These are phyloP conservation scores for Meloidogyne chitwoodi DNA, from an alignment of 1,140 invertebrate species.

Conservation along the genomic window DNA sequence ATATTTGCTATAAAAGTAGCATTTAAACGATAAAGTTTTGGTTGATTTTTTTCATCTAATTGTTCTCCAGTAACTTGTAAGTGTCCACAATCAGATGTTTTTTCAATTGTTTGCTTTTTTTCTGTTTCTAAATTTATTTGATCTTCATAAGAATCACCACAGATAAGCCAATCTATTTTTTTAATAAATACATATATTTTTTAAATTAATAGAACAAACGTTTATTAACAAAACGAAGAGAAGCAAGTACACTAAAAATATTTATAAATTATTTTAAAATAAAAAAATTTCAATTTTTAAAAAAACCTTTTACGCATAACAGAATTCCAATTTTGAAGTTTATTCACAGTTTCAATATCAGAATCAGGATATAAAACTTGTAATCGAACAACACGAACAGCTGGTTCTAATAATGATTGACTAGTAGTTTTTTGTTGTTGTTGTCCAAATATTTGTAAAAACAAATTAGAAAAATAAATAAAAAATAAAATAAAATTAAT, in stretches of 20 bases:
- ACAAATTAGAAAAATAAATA: background rate
- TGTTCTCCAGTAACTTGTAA: conserved; percentile 58
- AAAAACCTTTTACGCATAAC: conserved; percentile 52
- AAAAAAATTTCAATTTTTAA: too few relatives aligned
- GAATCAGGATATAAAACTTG: conserved; percentile 39
- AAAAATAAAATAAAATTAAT: background rate
- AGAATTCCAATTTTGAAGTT: conserved; percentile 46
- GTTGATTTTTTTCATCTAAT: conserved; percentile 33
- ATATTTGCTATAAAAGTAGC: conserved; percentile 57
- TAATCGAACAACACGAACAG: conserved; percentile 41
- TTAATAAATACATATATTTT: background rate
- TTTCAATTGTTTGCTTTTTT: background rate
- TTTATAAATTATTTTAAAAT: background rate
- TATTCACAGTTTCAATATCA: conserved; percentile 29
- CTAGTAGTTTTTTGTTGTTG: background rate
- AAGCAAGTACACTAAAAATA: conserved; percentile 47
- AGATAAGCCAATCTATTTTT: conserved; percentile 36
- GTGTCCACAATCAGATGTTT: conserved; percentile 51
- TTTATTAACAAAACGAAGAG: conserved; percentile 57
- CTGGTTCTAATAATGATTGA: conserved; percentile 25
- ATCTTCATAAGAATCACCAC: conserved; percentile 41
- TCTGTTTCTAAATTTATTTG: conserved; percentile 15
- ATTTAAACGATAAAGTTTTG: conserved; percentile 52
- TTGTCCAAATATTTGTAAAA: background rate
- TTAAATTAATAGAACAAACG: conserved; percentile 34